A percentile compares a stretch with the other conserved stretches of the same genome.
phyloP scores from a whole-genome alignment of 2,888 invertebrate species.

The Philopedon plagiatum region DNA sequence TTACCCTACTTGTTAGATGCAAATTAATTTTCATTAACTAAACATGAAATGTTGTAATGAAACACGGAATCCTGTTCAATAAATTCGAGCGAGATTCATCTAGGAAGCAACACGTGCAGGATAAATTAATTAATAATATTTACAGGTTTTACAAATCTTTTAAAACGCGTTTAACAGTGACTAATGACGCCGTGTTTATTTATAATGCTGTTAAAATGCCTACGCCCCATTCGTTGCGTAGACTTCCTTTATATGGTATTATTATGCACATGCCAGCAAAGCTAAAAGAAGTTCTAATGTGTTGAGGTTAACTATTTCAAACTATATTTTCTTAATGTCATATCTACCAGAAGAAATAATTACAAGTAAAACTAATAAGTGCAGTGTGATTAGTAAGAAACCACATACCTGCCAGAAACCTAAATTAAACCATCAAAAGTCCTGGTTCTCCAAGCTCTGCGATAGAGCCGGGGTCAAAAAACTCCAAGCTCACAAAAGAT shows the following conservation, averaged over 20 bases:
- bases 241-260: slow-evolving; percentile 9
- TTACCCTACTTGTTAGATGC: too few species aligned
- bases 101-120: slow-evolving; percentile 17
- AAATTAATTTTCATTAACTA: too few species aligned
- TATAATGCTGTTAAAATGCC: slow-evolving; percentile 4
- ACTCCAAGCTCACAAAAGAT: too few species aligned
- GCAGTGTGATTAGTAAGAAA: too few species aligned
- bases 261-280: background rate
- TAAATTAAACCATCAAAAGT: too few species aligned
- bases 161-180: background rate
- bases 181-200: slow-evolving; percentile 12
- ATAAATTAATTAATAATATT: slow-evolving; percentile 12
- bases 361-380: too few species aligned
- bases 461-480: too few species aligned
- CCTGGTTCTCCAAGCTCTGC: too few species aligned
- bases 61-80: slow-evolving; percentile 1
- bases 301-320: background rate
- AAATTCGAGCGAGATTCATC: background rate
- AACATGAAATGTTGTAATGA: too few species aligned
- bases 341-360: too few species aligned
- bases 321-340: too few species aligned
- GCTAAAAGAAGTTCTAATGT: background rate
- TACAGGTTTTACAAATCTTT: slow-evolving; percentile 4
- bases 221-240: slow-evolving; percentile 1
- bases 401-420: too few species aligned